Evolutionary conservation across 2,113 vertebrate species (phyloP), one percentile per base, ranked within the genome.

Genomic region (Brachyhypopomus gauderio): DNA sequence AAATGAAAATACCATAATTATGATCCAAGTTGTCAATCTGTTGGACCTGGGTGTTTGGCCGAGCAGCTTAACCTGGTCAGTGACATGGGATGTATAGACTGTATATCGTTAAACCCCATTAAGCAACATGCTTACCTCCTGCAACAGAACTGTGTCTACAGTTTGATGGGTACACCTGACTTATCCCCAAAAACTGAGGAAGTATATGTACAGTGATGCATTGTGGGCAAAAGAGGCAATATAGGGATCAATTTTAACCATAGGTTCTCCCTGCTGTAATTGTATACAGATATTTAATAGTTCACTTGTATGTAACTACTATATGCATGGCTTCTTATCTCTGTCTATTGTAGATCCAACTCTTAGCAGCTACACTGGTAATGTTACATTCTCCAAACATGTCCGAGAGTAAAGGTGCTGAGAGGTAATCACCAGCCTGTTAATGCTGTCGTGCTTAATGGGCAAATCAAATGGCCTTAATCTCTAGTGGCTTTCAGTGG

Each of bases 391-490:
- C 12, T 36, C 34, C 64, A 38, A n/a, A n/a, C 27, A 67, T 20
- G 30, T 19, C 3, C 38, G 11, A 38, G 5, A 20, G 7, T n/a
- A 67, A 67, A 20, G 63, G 30, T 67, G 30, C 19, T 20, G 30
- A 52, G 19, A 30, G 7, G 0, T 41, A 70, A 1, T 34, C 23
- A 75, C 17, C 72, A 56, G 9, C 72, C 8, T n/a, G 8, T 75
- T 60, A 74, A 58, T 75, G 55, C 30, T 3, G 16, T 27, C 38
- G 36, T 70, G 66, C 34, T n/a, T 59, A 60, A 75, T 38, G 52
- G 58, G 48, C 5, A 58, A 74, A 74, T 56, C 72, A 59, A 75
- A 60, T 17, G 12, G 27, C 27, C 19, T 59, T 75, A 59, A 75
- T 74, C 25, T 30, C 30, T 36, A 70, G 34, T 64, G 59, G n/a